Evolutionary conservation across 1,140 invertebrate genomes (phyloP).

Genomic region (Drosophila lowei): DNA sequence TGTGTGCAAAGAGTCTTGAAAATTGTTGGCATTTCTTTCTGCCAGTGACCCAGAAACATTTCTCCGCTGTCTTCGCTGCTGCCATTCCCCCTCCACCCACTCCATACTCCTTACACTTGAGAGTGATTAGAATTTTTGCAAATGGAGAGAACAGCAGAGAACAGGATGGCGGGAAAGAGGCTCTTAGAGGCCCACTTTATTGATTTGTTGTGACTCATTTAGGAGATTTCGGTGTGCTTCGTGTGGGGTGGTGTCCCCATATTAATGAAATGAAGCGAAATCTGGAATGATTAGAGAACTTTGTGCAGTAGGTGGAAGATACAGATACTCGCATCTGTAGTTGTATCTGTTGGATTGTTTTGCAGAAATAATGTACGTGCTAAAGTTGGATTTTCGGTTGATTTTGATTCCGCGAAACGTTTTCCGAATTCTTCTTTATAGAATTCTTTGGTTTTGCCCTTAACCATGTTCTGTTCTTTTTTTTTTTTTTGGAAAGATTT

Average conservation of each 20-base stretch:
- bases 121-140: conserved; percentile 50
- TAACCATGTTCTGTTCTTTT: too few relatives aligned
- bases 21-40: conserved; percentile 62
- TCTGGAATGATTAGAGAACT: not conserved
- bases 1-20: conserved; percentile 40
- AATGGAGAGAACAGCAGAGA: conserved; percentile 1
- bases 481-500: too few relatives aligned
- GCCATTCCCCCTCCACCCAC: conserved; percentile 9
- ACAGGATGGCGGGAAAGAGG: not conserved
- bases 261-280: conserved; percentile 10
- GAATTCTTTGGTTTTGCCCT: too few relatives aligned
- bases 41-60: conserved; percentile 67
- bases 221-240: not conserved
- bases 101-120: conserved; percentile 11
- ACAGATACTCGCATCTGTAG: too few relatives aligned
- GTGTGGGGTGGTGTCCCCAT: not conserved
- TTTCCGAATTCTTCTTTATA: too few relatives aligned
- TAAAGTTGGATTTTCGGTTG: too few relatives aligned
- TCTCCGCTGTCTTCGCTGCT: conserved; percentile 29
- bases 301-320: not conserved
- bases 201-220: conserved; percentile 43
- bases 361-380: too few relatives aligned
- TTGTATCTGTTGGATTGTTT: too few relatives aligned
- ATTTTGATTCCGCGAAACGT: too few relatives aligned
- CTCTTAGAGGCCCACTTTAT: conserved; percentile 25